A percentile compares a stretch with the other conserved stretches of the same genome.
phyloP scores from a whole-genome alignment of 2,888 invertebrate genomes.

The Platycheirus rosarum region DNA sequence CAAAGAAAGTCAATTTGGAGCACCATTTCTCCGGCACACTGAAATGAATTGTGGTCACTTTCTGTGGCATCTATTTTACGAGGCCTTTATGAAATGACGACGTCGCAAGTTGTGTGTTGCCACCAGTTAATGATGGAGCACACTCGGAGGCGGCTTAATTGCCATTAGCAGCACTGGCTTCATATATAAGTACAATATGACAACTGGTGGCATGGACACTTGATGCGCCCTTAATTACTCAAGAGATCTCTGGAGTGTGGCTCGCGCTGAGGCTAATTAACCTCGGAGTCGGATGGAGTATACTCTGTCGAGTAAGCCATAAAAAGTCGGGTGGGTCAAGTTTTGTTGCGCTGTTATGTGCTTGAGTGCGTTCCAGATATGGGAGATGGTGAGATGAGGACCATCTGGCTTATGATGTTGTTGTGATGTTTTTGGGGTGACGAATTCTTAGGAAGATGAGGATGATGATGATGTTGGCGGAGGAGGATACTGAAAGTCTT shows the following conservation, averaged over 20 bases:
- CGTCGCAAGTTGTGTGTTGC: slow-evolving; percentile 21
- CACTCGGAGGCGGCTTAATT: slow-evolving; percentile 60
- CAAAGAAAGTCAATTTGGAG: slow-evolving; percentile 65
- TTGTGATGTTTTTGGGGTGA: slow-evolving; percentile 57
- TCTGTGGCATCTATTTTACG: slow-evolving; percentile 50
- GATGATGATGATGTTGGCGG: neutral
- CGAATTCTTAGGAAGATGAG: slow-evolving; percentile 43
- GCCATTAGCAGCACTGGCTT: slow-evolving; percentile 69
- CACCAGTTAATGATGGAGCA: slow-evolving; percentile 55
- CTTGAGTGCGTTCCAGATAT: slow-evolving; percentile 63
- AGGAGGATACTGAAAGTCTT: slow-evolving; percentile 24
- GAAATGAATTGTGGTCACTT: slow-evolving; percentile 54
- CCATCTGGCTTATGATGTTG: slow-evolving; percentile 61
- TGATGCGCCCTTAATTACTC: slow-evolving; percentile 74
- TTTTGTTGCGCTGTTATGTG: slow-evolving; percentile 67
- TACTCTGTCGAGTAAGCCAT: slow-evolving; percentile 36
- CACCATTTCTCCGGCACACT: slow-evolving; percentile 56
- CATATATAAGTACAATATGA: slow-evolving; percentile 41
- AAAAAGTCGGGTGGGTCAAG: slow-evolving; percentile 73
- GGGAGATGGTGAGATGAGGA: slow-evolving; percentile 39
- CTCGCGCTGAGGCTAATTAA: slow-evolving; percentile 74
- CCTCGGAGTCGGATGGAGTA: slow-evolving; percentile 58
- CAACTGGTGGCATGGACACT: slow-evolving; percentile 67
- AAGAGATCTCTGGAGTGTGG: slow-evolving; percentile 66
- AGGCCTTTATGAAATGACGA: slow-evolving; percentile 23